Evolutionary conservation across 23 tunicate species (phyloP), one percentile per base, ranked within the genome.

Genomic region (Ascidia mentula): DNA sequence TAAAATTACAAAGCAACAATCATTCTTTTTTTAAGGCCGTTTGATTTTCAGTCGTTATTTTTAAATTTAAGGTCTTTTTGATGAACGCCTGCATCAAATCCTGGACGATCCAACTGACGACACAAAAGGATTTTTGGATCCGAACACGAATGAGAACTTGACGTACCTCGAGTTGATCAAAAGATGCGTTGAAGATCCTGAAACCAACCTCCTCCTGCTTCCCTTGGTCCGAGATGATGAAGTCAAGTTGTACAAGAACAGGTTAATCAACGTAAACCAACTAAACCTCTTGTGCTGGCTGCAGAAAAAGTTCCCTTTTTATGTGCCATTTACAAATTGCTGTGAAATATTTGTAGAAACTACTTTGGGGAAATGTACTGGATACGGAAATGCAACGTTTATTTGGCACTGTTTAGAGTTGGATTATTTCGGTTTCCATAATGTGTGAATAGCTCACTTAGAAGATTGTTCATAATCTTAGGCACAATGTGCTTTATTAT

Each of bases 51-150:
- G 53, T 42, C 53, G 15, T 42, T 12, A 42, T 9, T 42, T 42
- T 12, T 42, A 42, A 9, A 9, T 42, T 42, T 8, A 31, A 92
- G 97, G 97, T 38, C 80, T 95, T 40, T 90, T 95, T 46, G 95
- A 95, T 65, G 88, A 95, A 72, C 83, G 89, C 24, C 79, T 95
- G 7, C 86, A 95, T 40, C 74, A 76, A 38, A 95, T 84, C 24
- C 78, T 95, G 13, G 92, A 92, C 40, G 97, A 92, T 37, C 97
- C 97, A 0, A 76, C 69, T 46, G 97, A 92, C 84, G 97, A 92
- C 76, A 92, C 97, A 37, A 92, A 92, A 36, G 97, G 99, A 4
- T 95, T 95, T 73, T 74, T 95, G 69, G 99, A 95, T 73, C 99
- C 99, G 24, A 95, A 95, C 85, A 95, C 99, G 3, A 80, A 76